Conservation (phyloP, 2,888 invertebrate species). For the Nudaria mundana region DNA sequence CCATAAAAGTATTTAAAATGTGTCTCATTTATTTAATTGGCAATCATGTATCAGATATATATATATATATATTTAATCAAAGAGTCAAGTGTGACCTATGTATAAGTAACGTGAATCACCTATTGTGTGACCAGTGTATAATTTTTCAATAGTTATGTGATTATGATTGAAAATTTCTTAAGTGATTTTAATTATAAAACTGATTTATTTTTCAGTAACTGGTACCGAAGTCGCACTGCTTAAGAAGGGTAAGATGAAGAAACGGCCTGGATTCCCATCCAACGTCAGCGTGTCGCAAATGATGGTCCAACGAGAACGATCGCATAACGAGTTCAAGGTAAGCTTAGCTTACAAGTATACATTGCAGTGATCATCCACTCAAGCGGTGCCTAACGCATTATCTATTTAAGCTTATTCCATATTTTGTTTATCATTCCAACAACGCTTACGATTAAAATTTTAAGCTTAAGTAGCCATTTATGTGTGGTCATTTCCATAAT, state of each 20-base stretch:
- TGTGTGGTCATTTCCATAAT: neutral
- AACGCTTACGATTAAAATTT: too few species aligned
- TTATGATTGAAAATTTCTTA: too few species aligned
- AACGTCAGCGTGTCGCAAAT: slow-evolving; percentile 85
- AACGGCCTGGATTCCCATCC: slow-evolving; percentile 79
- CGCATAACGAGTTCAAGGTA: slow-evolving; percentile 78
- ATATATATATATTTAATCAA: too few species aligned
- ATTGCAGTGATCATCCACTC: slow-evolving; percentile 58
- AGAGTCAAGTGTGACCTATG: too few species aligned
- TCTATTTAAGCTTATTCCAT: slow-evolving; percentile 28
- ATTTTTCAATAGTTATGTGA: too few species aligned
- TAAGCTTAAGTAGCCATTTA: too few species aligned
- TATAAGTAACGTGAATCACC: too few species aligned
- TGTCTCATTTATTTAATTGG: too few species aligned
- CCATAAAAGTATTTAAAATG: too few species aligned
- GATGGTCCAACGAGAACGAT: slow-evolving; percentile 83
- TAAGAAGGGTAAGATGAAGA: slow-evolving; percentile 83
- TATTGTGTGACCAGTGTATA: too few species aligned
- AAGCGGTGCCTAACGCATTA: slow-evolving; percentile 51
- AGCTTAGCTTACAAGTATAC: slow-evolving; percentile 51
- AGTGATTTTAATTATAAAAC: slow-evolving; percentile 5
- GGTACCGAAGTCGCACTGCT: slow-evolving; percentile 67
- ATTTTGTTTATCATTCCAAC: too few species aligned
- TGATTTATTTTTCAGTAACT: slow-evolving; percentile 43
- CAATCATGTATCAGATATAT: too few species aligned